Conservation (phyloP, 2,888 invertebrate genomes). For the Parnassius mnemosyne region DNA sequence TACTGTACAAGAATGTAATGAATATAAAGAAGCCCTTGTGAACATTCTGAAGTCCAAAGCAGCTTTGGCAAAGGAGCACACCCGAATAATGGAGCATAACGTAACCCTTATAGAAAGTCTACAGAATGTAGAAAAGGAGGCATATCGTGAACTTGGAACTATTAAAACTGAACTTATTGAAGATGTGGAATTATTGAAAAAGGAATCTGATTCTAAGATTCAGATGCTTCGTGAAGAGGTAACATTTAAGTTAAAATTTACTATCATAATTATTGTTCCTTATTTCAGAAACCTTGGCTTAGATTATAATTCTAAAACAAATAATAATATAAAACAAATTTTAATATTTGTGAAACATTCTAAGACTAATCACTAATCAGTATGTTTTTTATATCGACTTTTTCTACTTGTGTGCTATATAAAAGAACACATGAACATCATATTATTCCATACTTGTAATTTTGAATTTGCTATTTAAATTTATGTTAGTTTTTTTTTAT, state of each 20-base stretch:
- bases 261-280: no score
- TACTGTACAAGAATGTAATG: slow-evolving; percentile 64
- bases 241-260: slow-evolving; percentile 22
- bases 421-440: no score
- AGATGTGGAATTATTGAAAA: slow-evolving; percentile 69
- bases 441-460: no score
- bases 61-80: slow-evolving; percentile 69
- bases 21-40: slow-evolving; percentile 72
- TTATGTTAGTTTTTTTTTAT: no score
- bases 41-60: slow-evolving; percentile 73
- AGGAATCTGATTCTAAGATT: slow-evolving; percentile 68
- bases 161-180: slow-evolving; percentile 72
- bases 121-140: slow-evolving; percentile 72
- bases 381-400: no score
- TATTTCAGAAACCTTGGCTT: no score
- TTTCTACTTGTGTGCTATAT: no score
- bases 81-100: slow-evolving; percentile 74
- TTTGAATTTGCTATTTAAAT: no score
- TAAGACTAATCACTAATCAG: no score
- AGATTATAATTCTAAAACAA: no score
- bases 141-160: slow-evolving; percentile 69
- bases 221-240: slow-evolving; percentile 67
- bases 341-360: no score
- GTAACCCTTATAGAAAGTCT: slow-evolving; percentile 71
- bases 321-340: no score